Percentiles rank a stretch among this genome's conserved stretches.
Evolutionary conservation across 2,888 invertebrate genomes (phyloP).

Genomic region (Eupithecia abbreviata): DNA sequence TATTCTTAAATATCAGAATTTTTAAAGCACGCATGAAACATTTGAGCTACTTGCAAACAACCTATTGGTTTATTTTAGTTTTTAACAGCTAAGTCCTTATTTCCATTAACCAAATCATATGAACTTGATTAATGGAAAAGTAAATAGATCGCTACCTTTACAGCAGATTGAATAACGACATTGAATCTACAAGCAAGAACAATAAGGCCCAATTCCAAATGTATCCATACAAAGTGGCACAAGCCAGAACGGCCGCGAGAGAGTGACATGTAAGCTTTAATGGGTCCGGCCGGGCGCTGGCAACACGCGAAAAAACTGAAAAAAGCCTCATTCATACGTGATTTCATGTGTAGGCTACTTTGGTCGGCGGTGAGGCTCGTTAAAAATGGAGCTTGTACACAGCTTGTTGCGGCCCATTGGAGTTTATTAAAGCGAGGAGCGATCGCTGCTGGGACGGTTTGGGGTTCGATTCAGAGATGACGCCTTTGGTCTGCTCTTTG

Average conservation of each 20-base stretch:
- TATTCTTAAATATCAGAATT: not conserved
- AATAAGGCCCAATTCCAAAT: conserved; percentile 9
- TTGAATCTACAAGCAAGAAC: not conserved
- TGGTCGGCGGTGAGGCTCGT: conserved; percentile 78
- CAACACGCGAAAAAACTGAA: conserved; percentile 80
- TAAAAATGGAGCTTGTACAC: conserved; percentile 80
- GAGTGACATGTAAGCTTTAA: conserved; percentile 84
- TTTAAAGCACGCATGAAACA: not conserved
- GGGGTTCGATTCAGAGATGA: conserved; percentile 42
- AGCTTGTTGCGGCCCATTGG: conserved; percentile 79
- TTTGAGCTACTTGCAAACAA: not conserved
- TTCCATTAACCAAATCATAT: not conserved
- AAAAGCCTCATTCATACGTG: conserved; percentile 83
- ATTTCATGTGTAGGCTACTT: conserved; percentile 83
- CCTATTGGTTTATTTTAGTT: not conserved
- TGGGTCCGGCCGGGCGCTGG: conserved; percentile 77
- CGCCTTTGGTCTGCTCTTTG: not conserved
- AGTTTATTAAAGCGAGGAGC: conserved; percentile 77
- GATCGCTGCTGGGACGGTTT: conserved; percentile 65
- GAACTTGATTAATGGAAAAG: not conserved
- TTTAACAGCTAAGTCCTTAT: too few species aligned
- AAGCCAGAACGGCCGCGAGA: conserved; percentile 51
- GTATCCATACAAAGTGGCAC: conserved; percentile 30
- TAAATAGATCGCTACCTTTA: not conserved
- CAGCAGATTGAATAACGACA: not conserved